Base-by-base conservation (phyloP, 2,797 vertebrate genomes). In the Petrocephalus sullivani region DNA sequence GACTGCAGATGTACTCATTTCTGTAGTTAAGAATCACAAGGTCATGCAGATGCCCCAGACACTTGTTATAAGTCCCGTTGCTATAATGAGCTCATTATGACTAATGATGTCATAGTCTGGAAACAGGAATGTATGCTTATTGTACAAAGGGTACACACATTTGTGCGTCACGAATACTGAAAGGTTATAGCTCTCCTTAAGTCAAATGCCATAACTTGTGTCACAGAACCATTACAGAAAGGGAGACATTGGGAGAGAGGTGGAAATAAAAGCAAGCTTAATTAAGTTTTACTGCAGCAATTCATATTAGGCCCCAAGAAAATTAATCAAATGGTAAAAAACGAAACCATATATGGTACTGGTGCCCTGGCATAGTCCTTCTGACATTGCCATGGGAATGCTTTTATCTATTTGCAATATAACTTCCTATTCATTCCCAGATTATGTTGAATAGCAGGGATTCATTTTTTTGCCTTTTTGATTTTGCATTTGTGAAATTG, bases 21-120 rank as follows among this genome's bases (percentile, higher is more conserved):
- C 53, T 57, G 21, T 53, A 57, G 83, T 57, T 57, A 54, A 85
- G 83, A 28, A 85, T 33, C 10, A 23, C 53, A 56, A 85, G 83
- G 51, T 85, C 51, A 16, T 33, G 21, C 21, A 37, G 12, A 56
- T 51, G 51, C 10, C 54, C 51, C 83, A 12, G 21, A 33, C 83
- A 33, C 53, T 28, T 46, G 82, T 85, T 33, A 85, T 12, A 23
- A 57, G 53, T 33, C 83, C 83, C 7, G 54, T 56, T 57, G 83
- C 21, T 28, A 85, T 85, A 85, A 85, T 56, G 21, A 85, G 83
- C 82, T 85, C 83, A 85, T 56, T 54, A 85, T 28, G 53, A 85
- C 51, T 85, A 56, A 85, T 4, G 28, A 56, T 33, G 83, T 85
- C 53, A 85, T 85, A 28, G 1, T 85, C 83, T 56, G 83, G 51